Percentiles rank a stretch among this genome's conserved stretches.
Evolutionary conservation across 2,888 invertebrate genomes (phyloP).

Genomic region (Nemurella pictetii): DNA sequence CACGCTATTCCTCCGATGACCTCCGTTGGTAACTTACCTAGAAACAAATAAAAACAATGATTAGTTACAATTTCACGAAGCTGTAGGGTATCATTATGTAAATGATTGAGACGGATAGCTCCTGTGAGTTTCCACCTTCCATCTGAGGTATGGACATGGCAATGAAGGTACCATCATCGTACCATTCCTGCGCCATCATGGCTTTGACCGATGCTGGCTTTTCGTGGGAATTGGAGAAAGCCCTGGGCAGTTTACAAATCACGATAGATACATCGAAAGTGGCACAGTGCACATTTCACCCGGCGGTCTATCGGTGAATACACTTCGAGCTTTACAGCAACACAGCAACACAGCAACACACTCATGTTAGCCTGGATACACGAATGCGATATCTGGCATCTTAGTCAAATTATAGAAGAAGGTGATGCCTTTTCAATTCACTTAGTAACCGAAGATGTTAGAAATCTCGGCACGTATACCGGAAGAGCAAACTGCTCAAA

Average conservation of each 20-base stretch:
- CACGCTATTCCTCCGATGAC: background rate
- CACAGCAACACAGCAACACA: too few species aligned
- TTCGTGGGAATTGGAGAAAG: conserved; percentile 23
- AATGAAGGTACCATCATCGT: background rate
- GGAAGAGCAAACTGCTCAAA: background rate
- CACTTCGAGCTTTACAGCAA: too few species aligned
- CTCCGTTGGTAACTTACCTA: conserved; percentile 20
- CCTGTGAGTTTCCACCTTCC: background rate
- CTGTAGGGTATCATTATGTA: conserved; percentile 1
- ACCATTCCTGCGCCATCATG: background rate
- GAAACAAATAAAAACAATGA: conserved; percentile 22
- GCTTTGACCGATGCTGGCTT: conserved; percentile 3
- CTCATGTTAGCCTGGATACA: background rate
- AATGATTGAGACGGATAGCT: background rate
- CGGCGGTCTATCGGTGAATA: too few species aligned
- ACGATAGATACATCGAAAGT: conserved; percentile 23
- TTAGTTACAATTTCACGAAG: conserved; percentile 8
- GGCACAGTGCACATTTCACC: conserved; percentile 19
- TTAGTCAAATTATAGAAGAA: background rate
- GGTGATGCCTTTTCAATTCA: background rate
- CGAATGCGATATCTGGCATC: background rate
- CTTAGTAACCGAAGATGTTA: background rate
- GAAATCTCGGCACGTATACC: background rate
- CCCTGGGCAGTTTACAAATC: background rate
- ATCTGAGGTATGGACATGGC: background rate